A percentile compares a stretch with the other conserved stretches of the same genome.
These are phyloP conservation scores for Otolemur garnettii DNA, from an alignment of 2,113 vertebrate genomes.

Conservation along the genomic window DNA sequence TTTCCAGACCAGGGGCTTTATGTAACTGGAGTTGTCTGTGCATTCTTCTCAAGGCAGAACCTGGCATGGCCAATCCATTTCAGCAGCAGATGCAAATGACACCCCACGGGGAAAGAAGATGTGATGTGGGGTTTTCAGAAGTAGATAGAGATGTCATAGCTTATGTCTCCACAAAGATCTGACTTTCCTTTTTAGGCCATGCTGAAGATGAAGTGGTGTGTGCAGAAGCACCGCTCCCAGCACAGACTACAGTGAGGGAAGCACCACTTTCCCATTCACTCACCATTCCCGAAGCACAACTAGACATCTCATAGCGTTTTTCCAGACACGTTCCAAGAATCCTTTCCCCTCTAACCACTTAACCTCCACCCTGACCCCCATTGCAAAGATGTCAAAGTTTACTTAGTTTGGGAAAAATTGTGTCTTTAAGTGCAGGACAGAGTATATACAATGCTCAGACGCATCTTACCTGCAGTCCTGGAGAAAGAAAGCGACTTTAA, in stretches of 20 bases:
- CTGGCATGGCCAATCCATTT: not conserved
- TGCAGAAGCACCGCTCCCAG: not conserved
- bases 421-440: not conserved
- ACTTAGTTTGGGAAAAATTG: not conserved
- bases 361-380: not conserved
- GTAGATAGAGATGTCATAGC: not conserved
- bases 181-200: not conserved
- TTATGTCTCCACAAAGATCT: not conserved
- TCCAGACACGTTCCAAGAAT: not conserved
- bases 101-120: not conserved
- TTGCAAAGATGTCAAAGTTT: not conserved
- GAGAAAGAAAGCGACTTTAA: not conserved
- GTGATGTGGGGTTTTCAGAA: not conserved
- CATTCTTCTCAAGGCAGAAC: not conserved
- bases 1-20: not conserved
- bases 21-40: not conserved
- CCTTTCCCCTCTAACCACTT: not conserved
- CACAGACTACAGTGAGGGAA: not conserved
- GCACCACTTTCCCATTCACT: not conserved
- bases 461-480: not conserved
- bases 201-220: not conserved
- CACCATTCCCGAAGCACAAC: not conserved
- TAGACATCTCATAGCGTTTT: not conserved
- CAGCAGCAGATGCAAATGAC: not conserved
- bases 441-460: not conserved